Conservation (phyloP, 2,888 invertebrate species). For the Pantelozetes paolii region DNA sequence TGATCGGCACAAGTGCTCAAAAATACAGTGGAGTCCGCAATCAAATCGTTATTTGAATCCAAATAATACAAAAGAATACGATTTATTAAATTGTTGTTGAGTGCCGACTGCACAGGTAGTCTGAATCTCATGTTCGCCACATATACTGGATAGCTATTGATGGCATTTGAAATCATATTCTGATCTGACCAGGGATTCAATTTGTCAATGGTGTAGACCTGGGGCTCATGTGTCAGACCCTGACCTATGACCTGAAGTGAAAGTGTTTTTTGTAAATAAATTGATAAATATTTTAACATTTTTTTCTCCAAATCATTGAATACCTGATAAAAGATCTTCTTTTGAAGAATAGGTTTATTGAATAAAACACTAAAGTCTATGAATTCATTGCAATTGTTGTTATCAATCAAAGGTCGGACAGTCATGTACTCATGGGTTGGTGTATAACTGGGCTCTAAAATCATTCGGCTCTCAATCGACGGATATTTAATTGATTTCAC, state of each 20-base stretch:
- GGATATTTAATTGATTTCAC: background rate
- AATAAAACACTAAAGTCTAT: background rate
- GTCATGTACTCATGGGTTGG: background rate
- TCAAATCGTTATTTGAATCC: slow-evolving; percentile 5
- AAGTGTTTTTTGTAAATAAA: background rate
- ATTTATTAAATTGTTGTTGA: slow-evolving; percentile 6
- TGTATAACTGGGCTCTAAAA: background rate
- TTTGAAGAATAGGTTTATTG: background rate
- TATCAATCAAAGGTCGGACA: background rate
- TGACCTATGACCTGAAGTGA: background rate
- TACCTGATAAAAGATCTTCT: slow-evolving; percentile 14
- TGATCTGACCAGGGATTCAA: background rate
- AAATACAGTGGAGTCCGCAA: slow-evolving; percentile 16
- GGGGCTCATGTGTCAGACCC: background rate
- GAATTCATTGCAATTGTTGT: background rate
- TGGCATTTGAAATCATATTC: background rate
- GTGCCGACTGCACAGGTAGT: background rate
- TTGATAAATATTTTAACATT: background rate
- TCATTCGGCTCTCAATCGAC: slow-evolving; percentile 11
- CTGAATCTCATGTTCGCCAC: background rate
- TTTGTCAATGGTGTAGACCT: background rate
- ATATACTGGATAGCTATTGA: background rate
- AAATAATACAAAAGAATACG: slow-evolving; percentile 1
- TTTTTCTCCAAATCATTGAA: too few relatives aligned
- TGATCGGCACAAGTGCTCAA: background rate